Evolutionary conservation across 1,140 invertebrate species (phyloP).

Genomic region (Trachelipus rathkii): DNA sequence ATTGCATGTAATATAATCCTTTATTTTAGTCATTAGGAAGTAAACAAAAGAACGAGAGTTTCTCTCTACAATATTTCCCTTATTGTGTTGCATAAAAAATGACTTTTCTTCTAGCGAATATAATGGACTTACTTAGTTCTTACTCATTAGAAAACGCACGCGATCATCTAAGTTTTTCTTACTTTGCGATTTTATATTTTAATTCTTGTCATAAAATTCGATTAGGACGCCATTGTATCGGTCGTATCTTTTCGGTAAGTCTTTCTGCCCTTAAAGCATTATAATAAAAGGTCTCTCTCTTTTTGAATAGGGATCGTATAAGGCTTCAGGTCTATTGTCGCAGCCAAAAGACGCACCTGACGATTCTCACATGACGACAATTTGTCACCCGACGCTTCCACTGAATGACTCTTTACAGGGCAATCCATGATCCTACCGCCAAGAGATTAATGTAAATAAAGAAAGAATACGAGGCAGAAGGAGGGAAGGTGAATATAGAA

Average conservation of each 20-base stretch:
- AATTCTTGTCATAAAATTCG: background rate
- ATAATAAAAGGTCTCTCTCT: background rate
- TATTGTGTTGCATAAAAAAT: too few species aligned
- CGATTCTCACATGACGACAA: constrained; percentile 4
- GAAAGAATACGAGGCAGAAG: too few species aligned
- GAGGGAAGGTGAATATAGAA: too few species aligned
- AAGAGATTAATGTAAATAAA: background rate
- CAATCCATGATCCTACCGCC: background rate
- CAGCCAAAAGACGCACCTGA: background rate
- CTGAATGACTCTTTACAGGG: background rate
- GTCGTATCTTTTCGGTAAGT: background rate
- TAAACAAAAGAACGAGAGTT: too few species aligned
- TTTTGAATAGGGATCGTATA: background rate
- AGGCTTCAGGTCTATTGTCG: background rate
- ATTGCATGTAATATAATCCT: too few species aligned
- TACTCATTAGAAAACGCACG: too few species aligned
- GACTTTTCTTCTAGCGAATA: too few species aligned
- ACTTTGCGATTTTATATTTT: background rate
- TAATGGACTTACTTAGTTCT: too few species aligned
- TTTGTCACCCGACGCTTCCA: constrained; percentile 1
- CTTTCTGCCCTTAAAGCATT: background rate
- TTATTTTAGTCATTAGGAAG: too few species aligned
- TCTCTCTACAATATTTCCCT: too few species aligned
- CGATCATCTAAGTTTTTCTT: too few species aligned
- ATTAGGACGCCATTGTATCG: background rate